A percentile compares a stretch with the other conserved stretches of the same genome.
These are phyloP conservation scores for Mirounga angustirostris DNA, from an alignment of 2,113 vertebrate species.

Conservation along the genomic window DNA sequence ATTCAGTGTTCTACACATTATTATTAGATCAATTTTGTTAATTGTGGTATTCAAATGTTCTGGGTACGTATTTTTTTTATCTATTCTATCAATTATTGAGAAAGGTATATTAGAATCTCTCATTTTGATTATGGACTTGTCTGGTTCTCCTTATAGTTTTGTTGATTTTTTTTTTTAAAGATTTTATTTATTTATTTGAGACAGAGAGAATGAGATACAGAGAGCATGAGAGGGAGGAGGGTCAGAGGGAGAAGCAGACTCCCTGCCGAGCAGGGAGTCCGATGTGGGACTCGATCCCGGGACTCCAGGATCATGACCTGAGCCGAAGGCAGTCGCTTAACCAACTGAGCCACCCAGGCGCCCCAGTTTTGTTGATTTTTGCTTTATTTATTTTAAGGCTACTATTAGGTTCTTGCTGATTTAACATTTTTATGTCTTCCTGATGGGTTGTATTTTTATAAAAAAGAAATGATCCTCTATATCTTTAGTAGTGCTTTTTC, in stretches of 20 bases:
- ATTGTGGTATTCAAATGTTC: slow-evolving; percentile 27
- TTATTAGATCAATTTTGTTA: slow-evolving; percentile 19
- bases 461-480: not conserved
- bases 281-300: no score
- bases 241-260: no score
- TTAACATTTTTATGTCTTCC: slow-evolving; percentile 2
- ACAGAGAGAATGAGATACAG: no score
- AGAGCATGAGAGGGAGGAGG: no score
- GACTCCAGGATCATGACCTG: no score
- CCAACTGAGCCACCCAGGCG: no score
- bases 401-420: slow-evolving; percentile 18
- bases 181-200: no score
- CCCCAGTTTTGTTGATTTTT: slow-evolving; percentile 40
- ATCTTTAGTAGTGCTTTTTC: slow-evolving; percentile 24
- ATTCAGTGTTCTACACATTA: not conserved
- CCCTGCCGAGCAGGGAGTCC: no score
- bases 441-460: not conserved
- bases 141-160: slow-evolving; percentile 25
- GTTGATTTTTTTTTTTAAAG: slow-evolving; percentile 9
- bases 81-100: slow-evolving; percentile 22
- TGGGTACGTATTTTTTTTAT: not conserved
- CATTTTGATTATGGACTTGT: slow-evolving; percentile 41
- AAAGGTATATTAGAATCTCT: not conserved
- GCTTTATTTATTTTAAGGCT: slow-evolving; percentile 40
- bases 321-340: no score